A percentile compares a stretch with the other conserved stretches of the same genome.
These are phyloP conservation scores for Ectemnius cavifrons DNA, from an alignment of 2,888 invertebrate genomes.

Conservation along the genomic window DNA sequence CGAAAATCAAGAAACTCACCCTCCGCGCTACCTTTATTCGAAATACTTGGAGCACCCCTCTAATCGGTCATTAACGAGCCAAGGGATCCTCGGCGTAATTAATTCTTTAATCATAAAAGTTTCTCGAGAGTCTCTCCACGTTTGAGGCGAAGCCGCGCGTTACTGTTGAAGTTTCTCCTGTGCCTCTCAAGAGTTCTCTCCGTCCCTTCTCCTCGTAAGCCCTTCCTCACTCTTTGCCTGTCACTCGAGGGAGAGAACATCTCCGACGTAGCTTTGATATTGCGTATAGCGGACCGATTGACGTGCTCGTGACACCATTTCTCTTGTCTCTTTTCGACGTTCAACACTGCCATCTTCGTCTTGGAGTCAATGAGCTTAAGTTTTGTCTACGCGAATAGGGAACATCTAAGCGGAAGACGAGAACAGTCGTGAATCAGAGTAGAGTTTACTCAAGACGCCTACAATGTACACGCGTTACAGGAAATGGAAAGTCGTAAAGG, in stretches of 20 bases:
- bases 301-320: conserved; percentile 54
- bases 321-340: conserved; percentile 43
- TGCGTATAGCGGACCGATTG: conserved; percentile 33
- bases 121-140: conserved; percentile 51
- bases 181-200: conserved; percentile 50
- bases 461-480: background rate
- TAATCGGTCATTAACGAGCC: conserved; percentile 59
- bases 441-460: background rate
- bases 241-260: conserved; percentile 16
- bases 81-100: conserved; percentile 58
- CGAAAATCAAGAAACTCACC: conserved; percentile 49
- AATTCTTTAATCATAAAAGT: conserved; percentile 73
- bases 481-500: background rate
- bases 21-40: conserved; percentile 45
- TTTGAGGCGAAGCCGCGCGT: conserved; percentile 47
- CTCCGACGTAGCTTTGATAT: conserved; percentile 8
- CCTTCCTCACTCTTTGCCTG: no score
- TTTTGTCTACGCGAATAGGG: conserved; percentile 14
- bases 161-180: conserved; percentile 47
- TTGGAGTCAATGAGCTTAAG: conserved; percentile 3
- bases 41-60: conserved; percentile 46
- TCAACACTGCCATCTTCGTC: conserved; percentile 9
- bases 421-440: background rate
- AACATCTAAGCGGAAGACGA: background rate
- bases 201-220: no score